Evolutionary conservation across 1,140 invertebrate species (phyloP), one percentile per base, ranked within the genome.

Genomic region (Helicorthomorpha holstii): DNA sequence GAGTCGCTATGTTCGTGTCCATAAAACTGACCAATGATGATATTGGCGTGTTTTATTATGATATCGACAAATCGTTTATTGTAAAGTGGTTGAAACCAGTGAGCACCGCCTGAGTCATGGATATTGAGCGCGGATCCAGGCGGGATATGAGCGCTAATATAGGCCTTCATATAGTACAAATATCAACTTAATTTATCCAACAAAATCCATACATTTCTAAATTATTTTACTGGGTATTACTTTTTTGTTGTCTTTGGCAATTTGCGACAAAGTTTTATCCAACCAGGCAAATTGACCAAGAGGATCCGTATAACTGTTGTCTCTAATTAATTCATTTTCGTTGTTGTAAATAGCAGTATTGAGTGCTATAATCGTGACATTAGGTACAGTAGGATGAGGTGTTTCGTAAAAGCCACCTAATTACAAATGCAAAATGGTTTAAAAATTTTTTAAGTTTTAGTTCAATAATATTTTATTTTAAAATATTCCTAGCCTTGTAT

Each of bases 11-110:
- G 89, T 52, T 85, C 75, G 64, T 93, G 87, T 1, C 88, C 89
- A 60, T 90, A 93, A 68, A 93, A 90, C 67, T 93, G 89, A 27
- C 85, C 88, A 10, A 81, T 78, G 53, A 93, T 92, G 51, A 86
- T 82, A 50, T 76, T 69, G 10, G 81, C 74, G 62, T 83, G 83
- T 54, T 76, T 76, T 10, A 79, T 72, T 1, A 92, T 75, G 53
- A 82, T 66, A 46, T 79, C 69, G 24, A 90, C 61, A 63, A 87
- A 91, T 46, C 51, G 54, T n/a, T 60, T 54, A 47, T 70, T 69
- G 55, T 59, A 66, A 0, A 56, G 41, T 1, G 48, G 48, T 45
- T 64, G 61, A 48, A 64, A 63, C 59, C 63, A 69, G 25, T 56
- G 57, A 29, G 43, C 57, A 7, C 54, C 59, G 19, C 29, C 26